These are phyloP conservation scores for Parazoanthus darwini DNA, from an alignment of 92 coral and sea anemone species.

Conservation along the genomic window DNA sequence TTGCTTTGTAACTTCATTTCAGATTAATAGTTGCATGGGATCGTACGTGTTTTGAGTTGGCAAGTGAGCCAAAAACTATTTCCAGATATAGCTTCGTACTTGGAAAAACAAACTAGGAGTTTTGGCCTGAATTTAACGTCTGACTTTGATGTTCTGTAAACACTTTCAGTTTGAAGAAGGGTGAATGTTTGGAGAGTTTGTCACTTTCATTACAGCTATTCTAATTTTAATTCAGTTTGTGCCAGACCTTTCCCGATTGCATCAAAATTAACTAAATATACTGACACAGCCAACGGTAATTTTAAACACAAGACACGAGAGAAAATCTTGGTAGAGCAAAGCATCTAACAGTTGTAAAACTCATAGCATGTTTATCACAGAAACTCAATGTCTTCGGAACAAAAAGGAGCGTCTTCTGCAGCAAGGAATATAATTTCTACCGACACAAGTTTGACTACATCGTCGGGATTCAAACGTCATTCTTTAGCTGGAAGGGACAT, in stretches of 20 bases:
- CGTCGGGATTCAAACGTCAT: neutral
- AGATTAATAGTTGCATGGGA: neutral
- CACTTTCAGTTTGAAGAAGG: neutral
- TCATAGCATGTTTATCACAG: neutral
- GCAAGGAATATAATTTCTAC: neutral
- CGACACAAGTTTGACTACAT: neutral
- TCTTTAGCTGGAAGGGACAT: conserved; percentile 18
- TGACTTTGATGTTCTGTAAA: neutral
- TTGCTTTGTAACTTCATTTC: conserved; percentile 26
- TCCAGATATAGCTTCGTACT: neutral
- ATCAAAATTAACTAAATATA: neutral
- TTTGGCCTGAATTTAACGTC: neutral
- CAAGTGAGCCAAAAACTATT: neutral
- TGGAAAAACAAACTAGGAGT: too few relatives aligned
- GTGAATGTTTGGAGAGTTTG: neutral
- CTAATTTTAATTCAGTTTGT: neutral
- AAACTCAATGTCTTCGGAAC: conserved; percentile 1
- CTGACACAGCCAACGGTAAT: neutral
- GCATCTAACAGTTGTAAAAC: neutral
- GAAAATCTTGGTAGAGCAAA: neutral
- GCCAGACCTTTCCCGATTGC: neutral
- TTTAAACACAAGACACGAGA: neutral
- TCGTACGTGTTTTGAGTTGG: neutral
- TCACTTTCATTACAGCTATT: neutral
- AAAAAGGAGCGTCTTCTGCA: neutral